A percentile compares a stretch with the other conserved stretches of the same genome.
Conservation (phyloP, 2,888 invertebrate species). For the Ditula angustiorana region DNA sequence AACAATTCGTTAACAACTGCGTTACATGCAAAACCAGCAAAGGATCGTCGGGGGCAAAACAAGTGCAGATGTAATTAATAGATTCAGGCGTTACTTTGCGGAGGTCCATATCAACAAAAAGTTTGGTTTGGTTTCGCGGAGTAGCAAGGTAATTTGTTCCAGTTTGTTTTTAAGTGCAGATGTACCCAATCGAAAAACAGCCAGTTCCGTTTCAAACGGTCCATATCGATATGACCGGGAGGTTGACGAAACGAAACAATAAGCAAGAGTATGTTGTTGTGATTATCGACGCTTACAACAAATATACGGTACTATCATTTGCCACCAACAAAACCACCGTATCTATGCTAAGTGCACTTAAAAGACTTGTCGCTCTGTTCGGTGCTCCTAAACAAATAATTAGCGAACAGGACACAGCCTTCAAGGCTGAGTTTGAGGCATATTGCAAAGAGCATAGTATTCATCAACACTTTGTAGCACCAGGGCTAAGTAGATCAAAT, state of each 20-base stretch:
- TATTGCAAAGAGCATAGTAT: not conserved
- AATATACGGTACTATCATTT: not conserved
- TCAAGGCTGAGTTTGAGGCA: slow-evolving; percentile 12
- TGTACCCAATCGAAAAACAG: not conserved
- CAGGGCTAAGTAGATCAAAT: not conserved
- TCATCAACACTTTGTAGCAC: not conserved
- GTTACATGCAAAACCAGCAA: not conserved
- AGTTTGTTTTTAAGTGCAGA: too few relatives aligned
- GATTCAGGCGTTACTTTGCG: too few relatives aligned
- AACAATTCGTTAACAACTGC: not conserved
- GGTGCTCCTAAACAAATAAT: slow-evolving; percentile 16
- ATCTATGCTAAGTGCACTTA: not conserved
- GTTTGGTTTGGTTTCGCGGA: too few relatives aligned
- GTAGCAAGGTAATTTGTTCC: too few relatives aligned
- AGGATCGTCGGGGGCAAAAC: not conserved
- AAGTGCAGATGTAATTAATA: too few relatives aligned
- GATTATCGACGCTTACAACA: slow-evolving; percentile 4
- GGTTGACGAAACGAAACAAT: not conserved
- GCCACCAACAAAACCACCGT: not conserved
- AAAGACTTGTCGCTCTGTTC: slow-evolving; percentile 2
- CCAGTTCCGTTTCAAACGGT: slow-evolving; percentile 2
- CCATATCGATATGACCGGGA: slow-evolving; percentile 5
- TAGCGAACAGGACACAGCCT: slow-evolving; percentile 24
- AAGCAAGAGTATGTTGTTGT: not conserved
- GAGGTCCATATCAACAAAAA: too few relatives aligned